Percentiles rank a stretch among this genome's conserved stretches.
Conservation (phyloP, 2,113 vertebrate species). For the Heterotis niloticus region DNA sequence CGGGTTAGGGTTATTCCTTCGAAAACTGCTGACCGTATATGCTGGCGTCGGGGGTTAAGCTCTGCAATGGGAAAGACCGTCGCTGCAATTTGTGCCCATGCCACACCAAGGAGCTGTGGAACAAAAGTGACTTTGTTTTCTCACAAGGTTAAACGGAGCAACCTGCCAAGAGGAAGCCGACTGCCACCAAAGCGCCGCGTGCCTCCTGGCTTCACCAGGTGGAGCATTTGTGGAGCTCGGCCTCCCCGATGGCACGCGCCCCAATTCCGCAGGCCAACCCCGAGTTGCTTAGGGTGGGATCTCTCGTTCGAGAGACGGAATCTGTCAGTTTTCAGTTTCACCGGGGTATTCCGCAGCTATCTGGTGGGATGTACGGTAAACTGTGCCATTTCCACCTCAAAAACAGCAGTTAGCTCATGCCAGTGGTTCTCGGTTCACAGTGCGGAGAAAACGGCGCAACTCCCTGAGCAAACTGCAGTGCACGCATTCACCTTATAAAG, state of each 20-base stretch:
- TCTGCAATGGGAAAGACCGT: conserved; percentile 36
- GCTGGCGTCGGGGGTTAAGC: conserved; percentile 37
- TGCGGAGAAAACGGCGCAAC: neutral
- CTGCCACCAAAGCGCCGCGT: no score
- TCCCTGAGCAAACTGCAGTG: no score
- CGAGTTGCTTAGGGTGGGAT: neutral
- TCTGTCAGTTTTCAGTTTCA: neutral
- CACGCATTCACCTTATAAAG: no score
- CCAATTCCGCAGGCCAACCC: no score
- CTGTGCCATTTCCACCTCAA: neutral
- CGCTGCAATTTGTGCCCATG: conserved; percentile 41
- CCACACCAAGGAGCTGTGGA: conserved; percentile 48
- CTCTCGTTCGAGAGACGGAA: neutral
- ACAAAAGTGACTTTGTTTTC: conserved; percentile 63
- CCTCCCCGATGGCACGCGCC: no score
- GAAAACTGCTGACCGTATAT: conserved; percentile 13
- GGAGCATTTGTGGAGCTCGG: no score
- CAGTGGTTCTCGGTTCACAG: neutral
- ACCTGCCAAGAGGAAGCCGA: conserved; percentile 7
- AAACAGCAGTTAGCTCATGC: neutral
- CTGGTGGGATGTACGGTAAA: neutral
- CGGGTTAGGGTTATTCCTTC: neutral
- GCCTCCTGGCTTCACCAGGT: no score
- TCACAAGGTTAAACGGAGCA: conserved; percentile 31
- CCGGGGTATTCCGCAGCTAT: neutral